phyloP scores from a whole-genome alignment of 2,888 invertebrate genomes.

The Drosophila setosimentum region DNA sequence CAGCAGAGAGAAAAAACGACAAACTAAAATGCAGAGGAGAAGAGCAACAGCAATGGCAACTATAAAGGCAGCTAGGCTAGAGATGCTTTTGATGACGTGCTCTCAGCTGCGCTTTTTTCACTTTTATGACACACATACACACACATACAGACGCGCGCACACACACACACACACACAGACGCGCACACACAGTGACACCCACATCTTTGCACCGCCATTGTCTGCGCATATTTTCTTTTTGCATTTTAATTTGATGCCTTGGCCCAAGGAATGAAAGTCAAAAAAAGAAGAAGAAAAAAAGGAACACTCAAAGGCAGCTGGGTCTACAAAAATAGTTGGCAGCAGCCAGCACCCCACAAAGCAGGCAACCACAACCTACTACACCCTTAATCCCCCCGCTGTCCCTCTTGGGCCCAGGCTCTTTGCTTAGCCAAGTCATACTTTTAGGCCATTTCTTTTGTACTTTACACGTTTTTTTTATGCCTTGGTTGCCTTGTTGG shows the following conservation, averaged over 20 bases:
- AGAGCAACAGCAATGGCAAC: conserved; percentile 22
- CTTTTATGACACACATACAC: conserved; percentile 43
- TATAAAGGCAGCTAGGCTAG: conserved; percentile 26
- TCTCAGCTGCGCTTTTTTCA: conserved; percentile 76
- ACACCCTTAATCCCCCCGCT: background rate
- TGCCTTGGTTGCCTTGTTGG: conserved; percentile 24
- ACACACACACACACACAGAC: conserved; percentile 6
- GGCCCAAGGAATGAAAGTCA: conserved; percentile 46
- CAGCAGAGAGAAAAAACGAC: conserved; percentile 12
- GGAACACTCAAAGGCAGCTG: conserved; percentile 58
- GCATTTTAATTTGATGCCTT: conserved; percentile 74
- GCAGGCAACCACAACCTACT: conserved; percentile 2
- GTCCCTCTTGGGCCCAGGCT: background rate
- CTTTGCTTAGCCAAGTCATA: conserved; percentile 52
- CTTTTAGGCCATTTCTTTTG: conserved; percentile 75
- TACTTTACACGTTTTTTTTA: conserved; percentile 46
- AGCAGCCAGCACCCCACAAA: conserved; percentile 24
- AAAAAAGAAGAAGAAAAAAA: background rate
- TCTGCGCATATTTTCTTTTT: conserved; percentile 43
- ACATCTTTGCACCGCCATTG: conserved; percentile 8
- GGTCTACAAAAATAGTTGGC: conserved; percentile 72
- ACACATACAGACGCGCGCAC: conserved; percentile 8
- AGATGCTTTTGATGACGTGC: conserved; percentile 65
- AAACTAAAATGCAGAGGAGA: conserved; percentile 12
- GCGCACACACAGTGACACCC: conserved; percentile 14